Evolutionary conservation across 2,797 vertebrate genomes (phyloP).

Genomic region (Epinephelus coioides): DNA sequence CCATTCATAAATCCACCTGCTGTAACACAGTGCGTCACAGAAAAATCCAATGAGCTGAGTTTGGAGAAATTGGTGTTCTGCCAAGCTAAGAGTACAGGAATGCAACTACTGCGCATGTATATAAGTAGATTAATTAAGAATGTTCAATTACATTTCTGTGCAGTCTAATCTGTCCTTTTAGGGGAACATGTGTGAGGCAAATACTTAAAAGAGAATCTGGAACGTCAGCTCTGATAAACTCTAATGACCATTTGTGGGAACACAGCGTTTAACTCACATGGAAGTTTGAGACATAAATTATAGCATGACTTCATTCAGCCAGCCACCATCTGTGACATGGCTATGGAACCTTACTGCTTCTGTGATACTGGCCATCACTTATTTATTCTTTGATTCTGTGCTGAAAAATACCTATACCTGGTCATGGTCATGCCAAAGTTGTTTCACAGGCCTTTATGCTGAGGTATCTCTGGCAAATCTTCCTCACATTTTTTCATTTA

Average conservation of each 20-base stretch:
- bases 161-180: background rate
- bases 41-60: background rate
- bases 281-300: background rate
- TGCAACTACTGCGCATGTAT: background rate
- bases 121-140: background rate
- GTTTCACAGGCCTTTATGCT: background rate
- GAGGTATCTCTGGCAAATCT: background rate
- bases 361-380: background rate
- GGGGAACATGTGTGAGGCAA: background rate
- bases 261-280: background rate
- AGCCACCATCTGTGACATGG: background rate
- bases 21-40: background rate
- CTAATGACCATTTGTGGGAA: background rate
- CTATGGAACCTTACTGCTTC: background rate
- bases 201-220: background rate
- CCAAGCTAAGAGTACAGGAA: background rate
- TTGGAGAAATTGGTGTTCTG: background rate
- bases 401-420: background rate
- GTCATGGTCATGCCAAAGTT: background rate
- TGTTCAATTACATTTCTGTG: background rate
- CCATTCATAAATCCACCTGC: conserved; percentile 59
- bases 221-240: too few species aligned
- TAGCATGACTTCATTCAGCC: too few species aligned
- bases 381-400: background rate
- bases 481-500: background rate